A percentile compares a stretch with the other conserved stretches of the same genome.
Conservation (phyloP, 2,113 vertebrate genomes). For the Xerus inauris region DNA sequence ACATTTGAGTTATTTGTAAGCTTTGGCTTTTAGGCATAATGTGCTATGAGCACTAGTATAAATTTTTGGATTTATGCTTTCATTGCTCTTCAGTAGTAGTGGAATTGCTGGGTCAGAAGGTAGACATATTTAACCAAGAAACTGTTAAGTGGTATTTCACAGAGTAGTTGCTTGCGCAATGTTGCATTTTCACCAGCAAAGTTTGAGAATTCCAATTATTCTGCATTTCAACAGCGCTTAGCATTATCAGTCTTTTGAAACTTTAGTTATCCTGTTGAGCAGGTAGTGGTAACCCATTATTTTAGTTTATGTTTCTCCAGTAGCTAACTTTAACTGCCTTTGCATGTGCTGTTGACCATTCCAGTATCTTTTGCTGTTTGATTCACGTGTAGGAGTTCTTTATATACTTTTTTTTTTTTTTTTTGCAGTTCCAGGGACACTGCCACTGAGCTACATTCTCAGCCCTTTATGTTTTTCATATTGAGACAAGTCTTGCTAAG, state of each 20-base stretch:
- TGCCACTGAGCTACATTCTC: no score
- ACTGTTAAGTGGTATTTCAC: background rate
- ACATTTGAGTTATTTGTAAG: background rate
- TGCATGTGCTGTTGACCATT: background rate
- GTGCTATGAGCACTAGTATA: background rate
- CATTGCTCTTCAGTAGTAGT: background rate
- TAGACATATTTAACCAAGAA: background rate
- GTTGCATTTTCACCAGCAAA: background rate
- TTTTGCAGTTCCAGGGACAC: no score
- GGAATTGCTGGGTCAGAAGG: background rate
- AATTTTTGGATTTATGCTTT: background rate
- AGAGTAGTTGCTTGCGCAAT: background rate
- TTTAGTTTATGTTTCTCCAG: background rate
- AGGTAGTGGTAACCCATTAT: background rate
- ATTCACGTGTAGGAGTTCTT: background rate
- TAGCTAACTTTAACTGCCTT: background rate
- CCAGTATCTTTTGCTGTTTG: background rate
- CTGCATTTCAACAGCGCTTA: background rate
- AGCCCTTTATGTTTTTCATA: no score
- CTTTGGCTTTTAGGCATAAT: background rate
- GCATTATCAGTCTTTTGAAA: background rate
- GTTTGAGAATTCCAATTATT: background rate
- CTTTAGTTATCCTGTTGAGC: background rate
- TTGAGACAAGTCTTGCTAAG: no score
- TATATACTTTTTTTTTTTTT: background rate